Conservation (phyloP, 92 coral and sea anemone species). For the Phenganax subtilis region DNA sequence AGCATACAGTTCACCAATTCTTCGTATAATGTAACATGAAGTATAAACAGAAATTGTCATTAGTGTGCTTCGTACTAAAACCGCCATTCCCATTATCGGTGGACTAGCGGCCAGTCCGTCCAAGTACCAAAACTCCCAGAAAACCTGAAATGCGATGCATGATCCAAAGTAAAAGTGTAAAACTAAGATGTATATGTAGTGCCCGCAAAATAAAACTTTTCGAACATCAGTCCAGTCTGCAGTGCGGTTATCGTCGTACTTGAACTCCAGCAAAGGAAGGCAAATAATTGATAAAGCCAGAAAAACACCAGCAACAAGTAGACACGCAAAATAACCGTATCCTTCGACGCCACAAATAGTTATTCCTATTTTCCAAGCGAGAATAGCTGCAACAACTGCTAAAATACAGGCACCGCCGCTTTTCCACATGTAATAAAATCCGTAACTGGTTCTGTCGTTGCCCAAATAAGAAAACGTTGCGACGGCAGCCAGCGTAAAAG, state of each 20-base stretch:
- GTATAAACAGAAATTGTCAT: neutral
- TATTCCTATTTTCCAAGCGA: conserved; percentile 1
- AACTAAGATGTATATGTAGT: neutral
- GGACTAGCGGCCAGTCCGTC: neutral
- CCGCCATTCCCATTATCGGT: neutral
- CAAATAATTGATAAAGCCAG: neutral
- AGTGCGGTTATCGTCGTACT: neutral
- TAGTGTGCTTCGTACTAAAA: neutral
- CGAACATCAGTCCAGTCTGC: neutral
- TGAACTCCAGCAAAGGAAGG: neutral
- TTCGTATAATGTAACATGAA: neutral
- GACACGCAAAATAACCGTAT: neutral
- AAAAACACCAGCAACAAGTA: neutral
- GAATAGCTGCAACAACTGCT: neutral
- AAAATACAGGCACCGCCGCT: neutral
- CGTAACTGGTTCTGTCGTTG: neutral
- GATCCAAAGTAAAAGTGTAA: neutral
- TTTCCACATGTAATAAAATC: neutral
- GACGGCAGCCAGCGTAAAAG: neutral
- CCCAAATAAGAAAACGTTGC: neutral
- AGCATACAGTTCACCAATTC: neutral
- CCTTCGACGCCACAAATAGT: neutral
- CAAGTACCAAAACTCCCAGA: conserved; percentile 4
- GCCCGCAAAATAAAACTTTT: neutral
- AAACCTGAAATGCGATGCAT: neutral